phyloP scores from a whole-genome alignment of 2,113 vertebrate genomes.

The Lontra canadensis region DNA sequence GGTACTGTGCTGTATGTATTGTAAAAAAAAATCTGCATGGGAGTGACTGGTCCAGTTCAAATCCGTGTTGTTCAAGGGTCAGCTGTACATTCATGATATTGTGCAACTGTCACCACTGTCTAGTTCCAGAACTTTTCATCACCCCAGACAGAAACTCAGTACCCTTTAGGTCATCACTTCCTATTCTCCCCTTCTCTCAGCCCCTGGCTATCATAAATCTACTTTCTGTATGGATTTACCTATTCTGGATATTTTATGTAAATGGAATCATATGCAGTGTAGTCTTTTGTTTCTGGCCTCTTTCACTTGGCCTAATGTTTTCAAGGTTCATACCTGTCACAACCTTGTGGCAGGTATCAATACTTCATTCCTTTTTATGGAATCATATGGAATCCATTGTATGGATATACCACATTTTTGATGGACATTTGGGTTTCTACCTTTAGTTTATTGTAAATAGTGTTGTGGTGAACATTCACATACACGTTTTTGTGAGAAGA shows the following conservation, averaged over 20 bases:
- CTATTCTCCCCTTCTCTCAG: not conserved
- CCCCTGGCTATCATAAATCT: not conserved
- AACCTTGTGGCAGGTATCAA: not conserved
- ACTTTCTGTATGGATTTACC: not conserved
- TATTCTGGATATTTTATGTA: not conserved
- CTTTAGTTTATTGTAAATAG: not conserved
- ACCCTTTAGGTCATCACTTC: not conserved
- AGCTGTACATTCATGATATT: not conserved
- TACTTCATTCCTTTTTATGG: not conserved
- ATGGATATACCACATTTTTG: not conserved
- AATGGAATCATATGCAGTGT: not conserved
- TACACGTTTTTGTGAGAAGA: not conserved
- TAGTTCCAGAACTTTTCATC: conserved; percentile 27
- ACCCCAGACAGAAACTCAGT: not conserved
- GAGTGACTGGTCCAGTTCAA: not conserved
- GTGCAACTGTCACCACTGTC: not conserved
- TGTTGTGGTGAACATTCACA: not conserved
- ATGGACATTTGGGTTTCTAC: not conserved
- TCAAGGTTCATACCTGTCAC: not conserved
- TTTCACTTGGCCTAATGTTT: not conserved
- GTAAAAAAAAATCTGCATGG: not conserved
- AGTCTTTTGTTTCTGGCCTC: not conserved
- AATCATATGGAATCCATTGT: not conserved
- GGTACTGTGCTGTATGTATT: not conserved
- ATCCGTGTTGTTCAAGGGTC: not conserved